Base-by-base conservation (phyloP, 2,888 invertebrate species). In the Sphinx pinastri region DNA sequence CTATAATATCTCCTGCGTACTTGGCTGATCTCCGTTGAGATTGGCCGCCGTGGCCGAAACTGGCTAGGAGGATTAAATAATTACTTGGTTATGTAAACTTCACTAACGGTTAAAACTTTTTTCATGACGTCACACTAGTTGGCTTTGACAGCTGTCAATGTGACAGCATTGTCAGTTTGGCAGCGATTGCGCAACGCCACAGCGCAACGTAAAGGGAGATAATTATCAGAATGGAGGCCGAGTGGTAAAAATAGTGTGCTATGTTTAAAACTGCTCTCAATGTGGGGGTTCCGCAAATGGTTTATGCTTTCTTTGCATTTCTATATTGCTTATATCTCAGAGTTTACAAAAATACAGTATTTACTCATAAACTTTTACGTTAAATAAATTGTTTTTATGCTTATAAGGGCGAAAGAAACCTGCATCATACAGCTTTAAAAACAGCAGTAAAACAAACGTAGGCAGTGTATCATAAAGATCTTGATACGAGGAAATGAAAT, bases 191-290 rank as follows among this genome's bases (percentile, higher is more conserved):
- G 82, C 79, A 90, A 92, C 79, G 77, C 77, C 73, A 86, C 84
- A 86, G 84, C 89, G 88, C 88, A 89, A 84, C 88, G 89, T 81
- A 79, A 80, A 75, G 71, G 74, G 76, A 80, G 84, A 85, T 87
- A 85, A 86, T 84, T 83, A 86, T 81, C 85, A 75, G 72, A 77
- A 54, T 45, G 63, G 69, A 60, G 52, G 63, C 16, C 60, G 47
- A 54, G 63, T 63, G 60, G 60, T 54, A 63, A 63, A 69, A 63
- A 63, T 63, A 69, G 58, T 60, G 69, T 67, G 72, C 69, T 72
- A 71, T 71, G 63, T 63, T 63, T 63, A 63, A 63, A 63, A 19
- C 49, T 47, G 49, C 63, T 49, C 47, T 63, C 63, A 63, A 63
- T 63, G 63, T 63, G 63, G 63, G 63, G 63, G 63, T 63, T 49